A percentile compares a stretch with the other conserved stretches of the same genome.
Evolutionary conservation across 1,140 invertebrate genomes (phyloP).

Genomic region (Neoseiulus cucumeris): DNA sequence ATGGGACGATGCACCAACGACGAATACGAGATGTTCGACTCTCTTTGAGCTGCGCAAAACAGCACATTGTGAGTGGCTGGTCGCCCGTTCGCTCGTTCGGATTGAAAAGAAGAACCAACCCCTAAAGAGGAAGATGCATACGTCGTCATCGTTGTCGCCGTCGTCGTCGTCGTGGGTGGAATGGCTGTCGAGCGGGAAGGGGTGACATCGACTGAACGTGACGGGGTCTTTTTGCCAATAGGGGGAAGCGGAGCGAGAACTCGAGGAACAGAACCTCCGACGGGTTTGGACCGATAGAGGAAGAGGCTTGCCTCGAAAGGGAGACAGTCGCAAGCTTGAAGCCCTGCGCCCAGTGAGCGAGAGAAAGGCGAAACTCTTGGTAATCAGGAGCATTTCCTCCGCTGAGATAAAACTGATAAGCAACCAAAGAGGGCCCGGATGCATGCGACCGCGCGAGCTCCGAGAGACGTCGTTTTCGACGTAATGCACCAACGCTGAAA

Average conservation of each 20-base stretch:
- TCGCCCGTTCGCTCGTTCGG: background rate
- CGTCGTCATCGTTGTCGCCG: background rate
- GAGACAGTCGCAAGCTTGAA: background rate
- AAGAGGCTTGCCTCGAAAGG: background rate
- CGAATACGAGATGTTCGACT: background rate
- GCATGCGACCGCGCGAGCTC: too few relatives aligned
- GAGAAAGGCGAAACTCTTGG: background rate
- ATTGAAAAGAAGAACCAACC: background rate
- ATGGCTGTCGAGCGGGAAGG: background rate
- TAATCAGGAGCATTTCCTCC: background rate
- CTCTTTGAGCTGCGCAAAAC: background rate
- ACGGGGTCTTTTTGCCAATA: background rate
- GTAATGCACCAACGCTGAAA: too few relatives aligned
- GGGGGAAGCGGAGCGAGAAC: background rate
- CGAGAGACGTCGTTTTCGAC: too few relatives aligned
- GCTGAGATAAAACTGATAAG: constrained; percentile 10
- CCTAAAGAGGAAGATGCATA: background rate
- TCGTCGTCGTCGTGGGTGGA: background rate
- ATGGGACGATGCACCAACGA: too few relatives aligned
- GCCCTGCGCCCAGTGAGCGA: background rate
- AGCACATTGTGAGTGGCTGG: too few relatives aligned
- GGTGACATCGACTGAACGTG: too few relatives aligned
- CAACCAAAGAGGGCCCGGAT: too few relatives aligned
- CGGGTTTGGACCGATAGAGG: background rate
- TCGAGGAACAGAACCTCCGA: background rate